phyloP scores from a whole-genome alignment of 2,113 vertebrate species.

The Brachyhypopomus gauderio region DNA sequence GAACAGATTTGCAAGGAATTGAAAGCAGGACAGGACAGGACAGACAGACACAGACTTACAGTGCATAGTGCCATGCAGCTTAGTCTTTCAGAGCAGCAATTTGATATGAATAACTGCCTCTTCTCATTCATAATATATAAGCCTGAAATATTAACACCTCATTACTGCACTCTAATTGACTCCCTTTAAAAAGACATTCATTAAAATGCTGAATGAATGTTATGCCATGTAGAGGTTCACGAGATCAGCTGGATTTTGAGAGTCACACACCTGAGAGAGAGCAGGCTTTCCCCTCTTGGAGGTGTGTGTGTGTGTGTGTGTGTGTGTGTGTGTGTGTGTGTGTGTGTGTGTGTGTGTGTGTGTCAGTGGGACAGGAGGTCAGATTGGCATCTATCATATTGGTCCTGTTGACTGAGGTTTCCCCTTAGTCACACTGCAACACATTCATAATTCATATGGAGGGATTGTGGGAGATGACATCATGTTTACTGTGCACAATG shows the following conservation, averaged over 20 bases:
- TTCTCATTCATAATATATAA: slow-evolving; percentile 39
- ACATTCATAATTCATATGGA: slow-evolving; percentile 24
- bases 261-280: neutral
- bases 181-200: slow-evolving; percentile 67
- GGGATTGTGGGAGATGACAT: slow-evolving; percentile 13
- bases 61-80: neutral
- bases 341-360: neutral
- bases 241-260: neutral
- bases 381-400: neutral
- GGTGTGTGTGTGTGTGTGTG: slow-evolving; percentile 6
- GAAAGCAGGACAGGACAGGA: neutral
- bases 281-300: neutral
- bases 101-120: slow-evolving; percentile 59
- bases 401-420: slow-evolving; percentile 11
- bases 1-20: slow-evolving; percentile 22
- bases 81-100: neutral
- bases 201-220: slow-evolving; percentile 54
- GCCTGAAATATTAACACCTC: slow-evolving; percentile 57
- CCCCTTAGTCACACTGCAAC: slow-evolving; percentile 16
- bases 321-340: slow-evolving; percentile 3
- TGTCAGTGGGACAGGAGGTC: neutral
- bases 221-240: slow-evolving; percentile 28
- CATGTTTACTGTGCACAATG: neutral
- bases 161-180: slow-evolving; percentile 65
- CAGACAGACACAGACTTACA: slow-evolving; percentile 11